Conservation (phyloP, 2,797 vertebrate genomes). For the Karalla daura region DNA sequence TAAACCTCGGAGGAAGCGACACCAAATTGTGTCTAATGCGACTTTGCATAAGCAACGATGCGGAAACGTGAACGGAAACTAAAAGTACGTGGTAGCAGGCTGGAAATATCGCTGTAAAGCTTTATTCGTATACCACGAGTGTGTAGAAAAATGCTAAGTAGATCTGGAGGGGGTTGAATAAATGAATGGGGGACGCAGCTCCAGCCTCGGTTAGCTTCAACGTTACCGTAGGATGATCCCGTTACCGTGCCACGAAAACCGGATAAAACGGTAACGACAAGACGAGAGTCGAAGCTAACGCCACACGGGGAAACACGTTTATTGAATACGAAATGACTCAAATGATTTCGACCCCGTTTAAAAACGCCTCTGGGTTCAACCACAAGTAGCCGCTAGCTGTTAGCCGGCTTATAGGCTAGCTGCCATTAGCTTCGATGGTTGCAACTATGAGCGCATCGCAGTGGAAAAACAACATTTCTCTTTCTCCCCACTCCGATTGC, state of each 20-base stretch:
- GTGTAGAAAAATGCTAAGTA: neutral
- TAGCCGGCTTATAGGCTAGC: slow-evolving; percentile 63
- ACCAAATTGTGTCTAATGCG: neutral
- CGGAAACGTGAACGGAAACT: slow-evolving; percentile 33
- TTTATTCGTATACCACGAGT: no score
- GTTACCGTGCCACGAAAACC: no score
- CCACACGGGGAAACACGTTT: slow-evolving; percentile 19
- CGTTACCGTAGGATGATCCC: slow-evolving; percentile 27
- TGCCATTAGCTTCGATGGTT: slow-evolving; percentile 58
- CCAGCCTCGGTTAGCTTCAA: slow-evolving; percentile 50
- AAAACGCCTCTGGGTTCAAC: no score
- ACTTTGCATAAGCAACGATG: neutral
- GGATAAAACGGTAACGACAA: no score
- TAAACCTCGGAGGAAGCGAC: neutral
- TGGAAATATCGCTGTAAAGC: no score
- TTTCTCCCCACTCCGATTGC: rapidly evolving
- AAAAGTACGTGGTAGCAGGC: no score
- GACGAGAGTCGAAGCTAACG: no score
- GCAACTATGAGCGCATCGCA: no score
- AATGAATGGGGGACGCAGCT: slow-evolving; percentile 63
- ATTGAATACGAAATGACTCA: no score
- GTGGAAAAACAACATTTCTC: no score
- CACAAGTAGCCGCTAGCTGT: slow-evolving; percentile 4
- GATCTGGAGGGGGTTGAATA: neutral
- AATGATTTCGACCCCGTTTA: slow-evolving; percentile 14